Evolutionary conservation across 2,888 invertebrate species (phyloP).

Genomic region (Cephus rjabovi): DNA sequence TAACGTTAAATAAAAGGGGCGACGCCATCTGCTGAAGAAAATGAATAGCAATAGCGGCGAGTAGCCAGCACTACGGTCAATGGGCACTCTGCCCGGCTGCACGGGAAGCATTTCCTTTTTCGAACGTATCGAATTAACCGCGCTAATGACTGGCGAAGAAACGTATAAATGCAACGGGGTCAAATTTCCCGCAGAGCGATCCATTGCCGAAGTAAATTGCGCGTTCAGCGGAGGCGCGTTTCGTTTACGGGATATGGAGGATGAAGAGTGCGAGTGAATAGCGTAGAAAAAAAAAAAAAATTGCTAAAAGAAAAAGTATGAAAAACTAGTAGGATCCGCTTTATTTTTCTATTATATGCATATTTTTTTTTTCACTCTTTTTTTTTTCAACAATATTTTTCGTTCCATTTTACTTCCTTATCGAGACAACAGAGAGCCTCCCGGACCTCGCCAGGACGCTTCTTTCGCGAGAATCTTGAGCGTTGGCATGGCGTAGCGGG

Average conservation of each 20-base stretch:
- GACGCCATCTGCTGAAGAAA: neutral
- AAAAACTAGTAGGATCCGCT: neutral
- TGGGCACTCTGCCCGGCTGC: slow-evolving; percentile 37
- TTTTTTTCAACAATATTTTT: slow-evolving; percentile 11
- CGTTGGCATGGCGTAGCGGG: slow-evolving; percentile 29
- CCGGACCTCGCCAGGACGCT: neutral
- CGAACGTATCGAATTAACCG: neutral
- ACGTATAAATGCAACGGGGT: neutral
- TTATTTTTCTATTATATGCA: neutral
- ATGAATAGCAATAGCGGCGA: neutral
- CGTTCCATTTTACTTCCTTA: slow-evolving; percentile 24
- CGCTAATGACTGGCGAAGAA: neutral
- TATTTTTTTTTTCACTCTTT: neutral
- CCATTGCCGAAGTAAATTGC: neutral
- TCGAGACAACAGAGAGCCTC: slow-evolving; percentile 24
- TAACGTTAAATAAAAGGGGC: neutral
- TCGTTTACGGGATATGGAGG: neutral
- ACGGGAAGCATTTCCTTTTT: neutral
- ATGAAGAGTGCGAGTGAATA: neutral
- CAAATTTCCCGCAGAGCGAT: neutral
- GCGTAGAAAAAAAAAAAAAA: neutral
- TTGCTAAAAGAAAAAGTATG: neutral
- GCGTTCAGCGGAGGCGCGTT: neutral
- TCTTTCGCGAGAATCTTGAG: neutral
- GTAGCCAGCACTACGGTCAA: slow-evolving; percentile 37